Conservation (phyloP, 2,888 invertebrate species). For the Hyposoter dolosus region DNA sequence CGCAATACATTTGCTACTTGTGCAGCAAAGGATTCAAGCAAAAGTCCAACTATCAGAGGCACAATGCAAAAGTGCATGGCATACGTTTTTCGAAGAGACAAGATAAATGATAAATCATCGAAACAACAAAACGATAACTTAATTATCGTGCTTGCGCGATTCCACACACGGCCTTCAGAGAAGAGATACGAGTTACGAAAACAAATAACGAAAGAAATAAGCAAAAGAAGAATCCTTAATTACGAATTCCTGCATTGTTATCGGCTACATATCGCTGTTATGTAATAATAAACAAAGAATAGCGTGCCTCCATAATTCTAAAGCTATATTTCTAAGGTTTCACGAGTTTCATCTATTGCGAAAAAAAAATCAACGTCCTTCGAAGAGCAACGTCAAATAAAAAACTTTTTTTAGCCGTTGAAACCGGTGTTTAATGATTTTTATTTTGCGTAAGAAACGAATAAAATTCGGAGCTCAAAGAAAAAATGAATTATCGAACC, state of each 20-base stretch:
- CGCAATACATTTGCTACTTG: constrained; percentile 90
- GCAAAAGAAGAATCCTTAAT: constrained; percentile 26
- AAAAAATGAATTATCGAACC: constrained; percentile 16
- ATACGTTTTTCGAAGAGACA: constrained; percentile 63
- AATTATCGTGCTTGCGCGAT: constrained; percentile 28
- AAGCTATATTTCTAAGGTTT: neutral
- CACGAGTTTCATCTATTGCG: neutral
- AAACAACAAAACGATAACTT: constrained; percentile 37
- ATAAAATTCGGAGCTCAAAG: neutral
- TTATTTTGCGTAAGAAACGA: constrained; percentile 25
- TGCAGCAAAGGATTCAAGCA: constrained; percentile 90
- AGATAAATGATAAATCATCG: constrained; percentile 15
- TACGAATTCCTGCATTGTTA: constrained; percentile 27
- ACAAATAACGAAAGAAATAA: neutral
- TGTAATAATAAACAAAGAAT: neutral
- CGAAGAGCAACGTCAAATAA: constrained; percentile 47
- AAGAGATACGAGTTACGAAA: neutral
- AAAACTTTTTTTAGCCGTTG: constrained; percentile 46
- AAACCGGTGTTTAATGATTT: constrained; percentile 26
- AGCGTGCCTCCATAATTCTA: constrained; percentile 17
- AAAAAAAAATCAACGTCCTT: neutral
- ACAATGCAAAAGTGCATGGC: constrained; percentile 78
- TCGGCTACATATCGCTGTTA: constrained; percentile 1
- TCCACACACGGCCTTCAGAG: constrained; percentile 45
- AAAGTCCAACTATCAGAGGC: constrained; percentile 84